Percentiles rank a stretch among this genome's conserved stretches.
Conservation (phyloP, 2,113 vertebrate genomes). For the Loxodonta africana region DNA sequence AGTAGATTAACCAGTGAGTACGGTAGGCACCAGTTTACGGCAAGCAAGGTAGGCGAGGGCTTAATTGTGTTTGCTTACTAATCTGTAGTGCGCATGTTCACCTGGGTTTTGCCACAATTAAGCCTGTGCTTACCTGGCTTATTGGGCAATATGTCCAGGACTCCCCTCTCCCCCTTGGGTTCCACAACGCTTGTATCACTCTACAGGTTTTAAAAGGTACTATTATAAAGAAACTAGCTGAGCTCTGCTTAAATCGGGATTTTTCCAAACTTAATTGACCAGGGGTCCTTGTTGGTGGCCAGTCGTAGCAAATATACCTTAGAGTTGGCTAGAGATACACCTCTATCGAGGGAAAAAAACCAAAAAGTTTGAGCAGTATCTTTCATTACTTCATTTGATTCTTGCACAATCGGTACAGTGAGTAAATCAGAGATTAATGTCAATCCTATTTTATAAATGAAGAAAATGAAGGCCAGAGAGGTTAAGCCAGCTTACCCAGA, state of each 20-base stretch:
- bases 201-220: not conserved
- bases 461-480: not conserved
- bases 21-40: no score
- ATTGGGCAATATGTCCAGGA: not conserved
- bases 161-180: not conserved
- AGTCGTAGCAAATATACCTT: not conserved
- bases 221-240: not conserved
- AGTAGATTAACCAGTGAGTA: no score
- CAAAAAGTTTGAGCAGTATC: not conserved
- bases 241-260: not conserved
- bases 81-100: no score
- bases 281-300: not conserved
- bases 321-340: not conserved
- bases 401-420: fast-evolving
- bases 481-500: not conserved
- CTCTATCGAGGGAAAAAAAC: not conserved
- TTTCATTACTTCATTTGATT: not conserved
- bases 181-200: not conserved
- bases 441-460: not conserved
- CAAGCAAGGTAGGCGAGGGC: no score
- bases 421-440: not conserved
- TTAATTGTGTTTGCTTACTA: no score
- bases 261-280: not conserved
- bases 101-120: no score
- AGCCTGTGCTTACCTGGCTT: no score